Evolutionary conservation across 2,113 vertebrate species (phyloP).

Genomic region (Zootoca vivipara): DNA sequence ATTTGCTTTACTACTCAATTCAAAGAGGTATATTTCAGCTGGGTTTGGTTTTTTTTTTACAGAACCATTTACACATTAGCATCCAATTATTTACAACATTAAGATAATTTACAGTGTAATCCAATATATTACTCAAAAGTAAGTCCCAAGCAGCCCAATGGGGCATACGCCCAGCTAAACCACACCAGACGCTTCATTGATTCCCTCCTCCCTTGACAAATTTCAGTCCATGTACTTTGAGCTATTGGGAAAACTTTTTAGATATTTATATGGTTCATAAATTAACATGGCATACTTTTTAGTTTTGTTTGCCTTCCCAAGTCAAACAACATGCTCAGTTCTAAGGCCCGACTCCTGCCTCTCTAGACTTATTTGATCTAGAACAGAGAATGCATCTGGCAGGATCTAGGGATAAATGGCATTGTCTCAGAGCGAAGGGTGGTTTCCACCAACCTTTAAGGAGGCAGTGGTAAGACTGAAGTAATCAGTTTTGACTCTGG

Average conservation of each 20-base stretch:
- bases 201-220: background rate
- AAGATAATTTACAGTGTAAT: slow-evolving; percentile 45
- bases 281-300: too few species aligned
- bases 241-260: background rate
- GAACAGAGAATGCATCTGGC: too few species aligned
- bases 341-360: too few species aligned
- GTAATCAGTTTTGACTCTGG: too few species aligned
- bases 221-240: background rate
- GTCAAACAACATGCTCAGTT: background rate
- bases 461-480: too few species aligned
- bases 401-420: too few species aligned
- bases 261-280: background rate
- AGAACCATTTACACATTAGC: slow-evolving; percentile 59
- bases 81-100: slow-evolving; percentile 70
- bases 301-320: background rate
- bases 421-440: too few species aligned
- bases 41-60: background rate
- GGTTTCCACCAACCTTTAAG: too few species aligned
- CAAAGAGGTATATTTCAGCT: slow-evolving; percentile 47
- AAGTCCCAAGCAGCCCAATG: background rate
- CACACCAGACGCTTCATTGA: background rate
- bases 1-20: slow-evolving; percentile 67
- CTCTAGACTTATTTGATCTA: too few species aligned
- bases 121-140: background rate
- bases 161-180: background rate